Base-by-base conservation (phyloP, 2,113 vertebrate genomes). In the Phocoena phocoena region DNA sequence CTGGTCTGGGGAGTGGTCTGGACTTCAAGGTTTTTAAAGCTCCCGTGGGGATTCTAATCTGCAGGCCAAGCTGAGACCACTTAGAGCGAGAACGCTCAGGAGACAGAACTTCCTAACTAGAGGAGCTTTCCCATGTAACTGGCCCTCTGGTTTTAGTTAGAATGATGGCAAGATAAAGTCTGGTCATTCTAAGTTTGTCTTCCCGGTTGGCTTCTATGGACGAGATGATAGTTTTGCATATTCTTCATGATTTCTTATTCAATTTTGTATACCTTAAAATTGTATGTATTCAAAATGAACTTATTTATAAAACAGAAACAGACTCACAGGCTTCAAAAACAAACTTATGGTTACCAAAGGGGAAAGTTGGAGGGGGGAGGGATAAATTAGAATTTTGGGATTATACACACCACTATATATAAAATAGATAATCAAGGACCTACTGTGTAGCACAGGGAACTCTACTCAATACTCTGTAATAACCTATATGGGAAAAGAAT, bases 261-360 rank as follows among this genome's bases (percentile, higher is more conserved):
- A 3, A 0, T 28, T 70, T 62, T 8, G 1, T 26, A 2, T 20
- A 5, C 20, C 41, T 90, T 58, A 1, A 11, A 5, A 8, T 60
- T 14, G 50, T 58, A 3, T 25, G 8, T 36, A 77, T 77, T 77
- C 20, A n/a, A 21, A 77, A 77, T 3, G 47, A 77, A 33, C 74
- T 77, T 77, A n/a, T 53, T 53, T 53, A n/a, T 10, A 76, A 76
- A 76, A 76, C 44, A 53, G 74, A 77, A 76, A 76, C 73, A 53
- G 74, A 77, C 28, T 77, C 74, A n/a, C 47, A 53, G 74, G 12
- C 47, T 53, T 77, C 0, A 0, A n/a, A 77, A 77, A n/a, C 31
- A n/a, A n/a, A 53, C 47, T 33, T 77, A 53, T n/a, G 74, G 74
- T 53, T n/a, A 77, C 5, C 31, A 53, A 77, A 53, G 50, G 44